Conservation (phyloP, 2,113 vertebrate genomes). For the Dasypus novemcinctus region DNA sequence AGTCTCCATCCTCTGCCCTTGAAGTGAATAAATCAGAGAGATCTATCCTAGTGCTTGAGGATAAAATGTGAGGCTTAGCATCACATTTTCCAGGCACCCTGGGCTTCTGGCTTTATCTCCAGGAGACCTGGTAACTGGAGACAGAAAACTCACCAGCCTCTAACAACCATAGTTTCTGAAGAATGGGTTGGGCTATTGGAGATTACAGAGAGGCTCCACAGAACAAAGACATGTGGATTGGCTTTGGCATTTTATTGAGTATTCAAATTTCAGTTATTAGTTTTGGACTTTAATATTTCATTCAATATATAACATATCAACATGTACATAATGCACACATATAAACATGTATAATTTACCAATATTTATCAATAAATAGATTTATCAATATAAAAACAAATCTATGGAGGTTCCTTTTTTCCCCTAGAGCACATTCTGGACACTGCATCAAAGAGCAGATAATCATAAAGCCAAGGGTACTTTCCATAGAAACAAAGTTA, state of each 20-base stretch:
- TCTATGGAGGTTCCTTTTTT: not conserved
- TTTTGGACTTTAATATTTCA: constrained; percentile 18
- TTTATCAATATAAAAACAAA: constrained; percentile 52
- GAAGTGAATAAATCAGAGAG: not conserved
- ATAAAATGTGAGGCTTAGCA: not conserved
- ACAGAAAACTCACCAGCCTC: not conserved
- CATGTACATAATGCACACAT: constrained; percentile 52
- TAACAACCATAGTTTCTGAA: not conserved
- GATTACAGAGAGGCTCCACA: not conserved
- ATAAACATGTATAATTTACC: constrained; percentile 48
- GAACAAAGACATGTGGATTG: not conserved
- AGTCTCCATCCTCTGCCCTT: not conserved
- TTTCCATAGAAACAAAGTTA: constrained; percentile 7
- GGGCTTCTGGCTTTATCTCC: not conserved
- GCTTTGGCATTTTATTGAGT: constrained; percentile 43
- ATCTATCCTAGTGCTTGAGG: not conserved
- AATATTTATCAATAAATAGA: constrained; percentile 64
- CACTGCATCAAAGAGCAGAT: constrained; percentile 8
- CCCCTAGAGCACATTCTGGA: constrained; percentile 26
- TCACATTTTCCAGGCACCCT: not conserved
- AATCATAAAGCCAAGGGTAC: not conserved
- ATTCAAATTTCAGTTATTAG: constrained; percentile 35
- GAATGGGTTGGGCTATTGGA: not conserved
- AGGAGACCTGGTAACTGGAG: not conserved
- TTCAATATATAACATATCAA: constrained; percentile 30